Base-by-base conservation (phyloP, 2,797 vertebrate genomes). In the Hypotaenidia philippensis region DNA sequence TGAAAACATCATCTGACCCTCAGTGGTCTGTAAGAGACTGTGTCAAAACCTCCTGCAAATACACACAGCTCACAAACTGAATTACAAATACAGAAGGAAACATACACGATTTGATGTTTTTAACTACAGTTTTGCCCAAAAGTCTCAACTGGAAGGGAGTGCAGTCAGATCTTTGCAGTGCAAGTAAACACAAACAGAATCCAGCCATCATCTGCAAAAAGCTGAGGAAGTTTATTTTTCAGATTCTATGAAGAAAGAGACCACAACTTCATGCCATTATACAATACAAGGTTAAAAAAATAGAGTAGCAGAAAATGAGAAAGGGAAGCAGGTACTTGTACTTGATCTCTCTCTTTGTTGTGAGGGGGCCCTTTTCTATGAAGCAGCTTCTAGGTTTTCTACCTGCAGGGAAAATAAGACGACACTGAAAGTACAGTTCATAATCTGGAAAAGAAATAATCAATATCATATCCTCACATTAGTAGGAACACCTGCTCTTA, bases 221-320 rank as follows among this genome's bases (percentile, higher is more conserved):
- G 31, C 64, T 64, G 60, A 79, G 40, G 22, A 89, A 92, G 25
- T 91, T 94, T 91, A 93, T 94, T 95, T 45, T 80, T 57, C n/a
- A 26, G 2, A 81, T 91, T 64, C 75, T 81, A 31, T 40, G 32
- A 93, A 61, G 87, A 72, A 76, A 91, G 47, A 90, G 84, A 79
- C 52, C 41, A 93, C 60, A 88, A 40, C 71, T 93, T 70, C 36
- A 61, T 52, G 44, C 38, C 57, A 29, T 47, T 87, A 70, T 25
- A 82, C 11, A 75, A 71, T 31, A 71, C 10, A 68, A 88, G 34
- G 17, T 56, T 57, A 15, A 86, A 61, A 12, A 32, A 32, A 14
- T 0, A 64, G 13, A 63, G 8, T 17, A 60, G 45, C 23, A 74
- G 57, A 41, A 84, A 79, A 69, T 9, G 14, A 72, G 74, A 82